Evolutionary conservation across 2,797 vertebrate species (phyloP), one percentile per base, ranked within the genome.

Genomic region (Sebastes iracundus): DNA sequence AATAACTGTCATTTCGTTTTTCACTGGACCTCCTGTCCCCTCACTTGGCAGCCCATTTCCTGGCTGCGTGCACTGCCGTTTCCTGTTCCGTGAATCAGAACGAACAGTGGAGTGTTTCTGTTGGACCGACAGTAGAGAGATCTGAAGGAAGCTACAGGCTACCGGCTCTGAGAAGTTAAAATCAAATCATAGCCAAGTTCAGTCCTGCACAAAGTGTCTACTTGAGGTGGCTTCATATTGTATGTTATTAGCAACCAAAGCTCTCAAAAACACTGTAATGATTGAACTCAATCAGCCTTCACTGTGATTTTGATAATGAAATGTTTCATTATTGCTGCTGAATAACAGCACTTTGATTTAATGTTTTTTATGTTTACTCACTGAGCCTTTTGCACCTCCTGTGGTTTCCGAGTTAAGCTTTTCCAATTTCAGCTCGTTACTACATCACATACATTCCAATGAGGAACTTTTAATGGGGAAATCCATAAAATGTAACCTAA

Each of bases 1-100:
- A 94, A 93, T 93, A 88, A 89, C 75, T 81, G 90, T 88, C 85
- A 83, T 88, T 92, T 90, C 46, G 55, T 86, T 86, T 87, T 87
- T 88, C 73, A 78, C 84, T 81, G 84, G 85, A 87, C 80, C 88
- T 91, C 77, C 84, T 88, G 79, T 88, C 80, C 88, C 71, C 72
- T 84, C 53, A 79, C 81, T 89, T 88, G 90, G 86, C 90, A 91
- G 83, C 74, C 88, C 87, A 90, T 92, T 93, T 95, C 93, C 94
- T 93, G 90, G 80, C 87, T 85, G 64, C 79, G 61, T 74, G 87
- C 80, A 59, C 78, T 72, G 76, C 81, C 82, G 90, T 87, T 93
- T 94, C 89, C 91, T 93, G 90, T 84, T 87, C 81, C 76, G 64
- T 87, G 77, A 90, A 64, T 90, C 83, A 81, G 73, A 89, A 81